Percentiles rank a stretch among this genome's conserved stretches.
Evolutionary conservation across 2,113 vertebrate species (phyloP).

Genomic region (Melanostigma gelatinosum): DNA sequence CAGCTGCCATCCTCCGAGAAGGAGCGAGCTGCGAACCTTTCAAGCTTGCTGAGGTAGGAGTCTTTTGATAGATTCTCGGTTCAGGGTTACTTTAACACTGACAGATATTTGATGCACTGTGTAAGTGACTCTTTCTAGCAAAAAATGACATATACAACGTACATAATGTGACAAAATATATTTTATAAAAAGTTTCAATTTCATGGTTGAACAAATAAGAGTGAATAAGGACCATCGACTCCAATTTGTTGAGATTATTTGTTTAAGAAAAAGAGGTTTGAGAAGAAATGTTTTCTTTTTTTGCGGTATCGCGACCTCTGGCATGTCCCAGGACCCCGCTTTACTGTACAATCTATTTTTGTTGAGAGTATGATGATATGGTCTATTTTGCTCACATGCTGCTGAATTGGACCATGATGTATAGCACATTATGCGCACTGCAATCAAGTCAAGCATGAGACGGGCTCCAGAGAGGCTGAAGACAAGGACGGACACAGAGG

Average conservation of each 20-base stretch:
- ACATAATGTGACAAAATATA: neutral
- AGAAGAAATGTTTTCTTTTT: too few species aligned
- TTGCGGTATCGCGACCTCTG: neutral
- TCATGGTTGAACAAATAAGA: neutral
- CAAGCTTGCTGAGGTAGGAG: neutral
- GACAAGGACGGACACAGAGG: slow-evolving; percentile 63
- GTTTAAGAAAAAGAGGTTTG: neutral
- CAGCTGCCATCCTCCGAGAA: neutral
- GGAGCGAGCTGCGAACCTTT: slow-evolving; percentile 14
- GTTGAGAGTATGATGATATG: neutral
- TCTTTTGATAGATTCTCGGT: neutral
- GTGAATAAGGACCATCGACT: neutral
- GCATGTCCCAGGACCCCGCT: neutral
- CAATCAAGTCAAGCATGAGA: slow-evolving; percentile 38
- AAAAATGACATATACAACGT: neutral
- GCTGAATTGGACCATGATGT: slow-evolving; percentile 28
- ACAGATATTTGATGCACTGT: slow-evolving; percentile 8
- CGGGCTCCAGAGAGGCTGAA: slow-evolving; percentile 32
- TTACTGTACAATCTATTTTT: neutral
- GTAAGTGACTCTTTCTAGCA: neutral
- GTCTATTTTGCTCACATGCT: neutral
- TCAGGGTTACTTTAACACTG: neutral
- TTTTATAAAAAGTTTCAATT: neutral
- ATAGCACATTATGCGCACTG: slow-evolving; percentile 24
- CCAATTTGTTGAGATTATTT: neutral